These are phyloP conservation scores for Pangasius mekongensis DNA, from an alignment of 2,797 vertebrate species.

Conservation along the genomic window DNA sequence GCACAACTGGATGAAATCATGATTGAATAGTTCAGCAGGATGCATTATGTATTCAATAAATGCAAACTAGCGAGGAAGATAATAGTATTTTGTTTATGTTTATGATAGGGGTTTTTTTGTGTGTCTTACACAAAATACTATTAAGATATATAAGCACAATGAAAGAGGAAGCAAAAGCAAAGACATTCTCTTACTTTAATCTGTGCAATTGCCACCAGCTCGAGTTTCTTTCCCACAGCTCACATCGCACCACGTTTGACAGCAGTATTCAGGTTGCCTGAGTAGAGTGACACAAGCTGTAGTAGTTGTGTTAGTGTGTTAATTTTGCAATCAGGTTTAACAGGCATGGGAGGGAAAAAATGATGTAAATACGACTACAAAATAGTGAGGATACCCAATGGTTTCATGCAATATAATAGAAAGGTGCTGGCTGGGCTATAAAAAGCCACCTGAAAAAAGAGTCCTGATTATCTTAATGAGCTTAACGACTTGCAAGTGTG, in stretches of 20 bases:
- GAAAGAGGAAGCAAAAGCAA: not conserved
- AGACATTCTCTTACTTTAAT: not conserved
- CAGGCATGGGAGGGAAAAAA: not conserved
- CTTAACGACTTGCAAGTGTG: slow-evolving; percentile 84
- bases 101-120: no score
- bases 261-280: not conserved
- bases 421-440: slow-evolving; percentile 65
- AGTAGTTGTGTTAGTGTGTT: slow-evolving; percentile 12
- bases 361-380: not conserved
- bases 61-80: not conserved
- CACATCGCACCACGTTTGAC: slow-evolving; percentile 1
- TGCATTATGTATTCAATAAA: not conserved
- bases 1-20: not conserved
- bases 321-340: not conserved
- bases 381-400: not conserved
- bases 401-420: not conserved
- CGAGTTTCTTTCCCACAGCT: not conserved
- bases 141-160: not conserved
- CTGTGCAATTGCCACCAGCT: not conserved
- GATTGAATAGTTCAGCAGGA: not conserved
- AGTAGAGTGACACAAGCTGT: not conserved
- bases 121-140: no score
- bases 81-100: not conserved
- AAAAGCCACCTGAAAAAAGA: slow-evolving; percentile 70
- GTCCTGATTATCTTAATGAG: slow-evolving; percentile 88